phyloP scores from a whole-genome alignment of 2,113 vertebrate species.

The Melanerpes aurifrons region DNA sequence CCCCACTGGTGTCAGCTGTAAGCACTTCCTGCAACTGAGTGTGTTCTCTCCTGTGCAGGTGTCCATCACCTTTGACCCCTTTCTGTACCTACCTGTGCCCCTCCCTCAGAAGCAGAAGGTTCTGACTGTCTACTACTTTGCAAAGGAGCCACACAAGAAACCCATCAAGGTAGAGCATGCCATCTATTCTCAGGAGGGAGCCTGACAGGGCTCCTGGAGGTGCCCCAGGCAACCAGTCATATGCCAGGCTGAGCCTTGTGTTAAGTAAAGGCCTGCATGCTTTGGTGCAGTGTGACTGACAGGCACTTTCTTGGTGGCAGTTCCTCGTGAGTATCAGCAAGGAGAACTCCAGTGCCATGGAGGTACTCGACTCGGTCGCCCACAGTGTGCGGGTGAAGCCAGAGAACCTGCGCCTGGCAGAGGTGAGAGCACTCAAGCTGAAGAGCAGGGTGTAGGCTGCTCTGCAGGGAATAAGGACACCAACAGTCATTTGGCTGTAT shows the following conservation, averaged over 20 bases:
- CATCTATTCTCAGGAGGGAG: not conserved
- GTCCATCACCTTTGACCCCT: constrained; percentile 98
- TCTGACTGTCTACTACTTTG: constrained; percentile 93
- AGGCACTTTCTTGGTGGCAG: constrained; percentile 66
- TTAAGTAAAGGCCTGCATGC: accelerated
- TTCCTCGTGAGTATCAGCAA: constrained; percentile 97
- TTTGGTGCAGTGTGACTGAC: not conserved
- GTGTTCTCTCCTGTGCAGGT: constrained; percentile 77
- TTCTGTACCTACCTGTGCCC: constrained; percentile 95
- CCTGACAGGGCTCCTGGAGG: not conserved
- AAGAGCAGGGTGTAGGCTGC: accelerated
- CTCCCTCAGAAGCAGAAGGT: constrained; percentile 98
- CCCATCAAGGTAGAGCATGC: constrained; percentile 89
- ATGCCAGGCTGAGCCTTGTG: not conserved
- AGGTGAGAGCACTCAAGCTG: constrained; percentile 76
- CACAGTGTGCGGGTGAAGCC: constrained; percentile 88
- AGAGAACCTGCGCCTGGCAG: constrained; percentile 91
- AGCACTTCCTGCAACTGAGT: not conserved
- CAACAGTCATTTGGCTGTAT: not conserved
- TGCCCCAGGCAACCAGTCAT: not conserved
- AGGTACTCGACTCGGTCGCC: constrained; percentile 92
- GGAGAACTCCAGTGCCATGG: constrained; percentile 91
- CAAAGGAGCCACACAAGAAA: constrained; percentile 96
- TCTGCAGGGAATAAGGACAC: not conserved
- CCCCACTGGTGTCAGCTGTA: not conserved